Conservation (phyloP, 2,888 invertebrate genomes). For the Habrosyne pyritoides region DNA sequence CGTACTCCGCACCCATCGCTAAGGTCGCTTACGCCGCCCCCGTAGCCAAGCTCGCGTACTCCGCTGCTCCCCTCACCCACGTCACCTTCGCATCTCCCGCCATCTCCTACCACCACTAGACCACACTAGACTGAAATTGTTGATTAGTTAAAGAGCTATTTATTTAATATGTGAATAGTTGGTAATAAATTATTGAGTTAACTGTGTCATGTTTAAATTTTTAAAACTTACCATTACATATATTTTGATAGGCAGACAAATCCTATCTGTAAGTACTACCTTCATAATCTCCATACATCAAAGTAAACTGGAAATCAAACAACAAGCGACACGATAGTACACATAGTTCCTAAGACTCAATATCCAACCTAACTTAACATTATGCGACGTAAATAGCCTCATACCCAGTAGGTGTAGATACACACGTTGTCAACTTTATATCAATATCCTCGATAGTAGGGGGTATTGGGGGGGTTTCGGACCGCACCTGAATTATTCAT, state of each 20-base stretch:
- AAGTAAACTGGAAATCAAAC: background rate
- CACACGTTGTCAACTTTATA: conserved; percentile 54
- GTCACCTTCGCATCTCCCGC: conserved; percentile 66
- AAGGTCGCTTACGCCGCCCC: conserved; percentile 42
- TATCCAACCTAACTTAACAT: background rate
- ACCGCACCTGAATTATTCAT: conserved; percentile 81
- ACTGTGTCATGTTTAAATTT: background rate
- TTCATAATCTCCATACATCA: background rate
- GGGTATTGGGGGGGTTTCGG: conserved; percentile 38
- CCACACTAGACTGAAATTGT: conserved; percentile 9
- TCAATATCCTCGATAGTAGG: conserved; percentile 47
- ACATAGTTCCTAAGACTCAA: background rate
- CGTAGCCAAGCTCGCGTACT: conserved; percentile 43
- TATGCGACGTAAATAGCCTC: conserved; percentile 14
- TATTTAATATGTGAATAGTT: conserved; percentile 37
- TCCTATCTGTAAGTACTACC: too few species aligned
- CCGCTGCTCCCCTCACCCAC: conserved; percentile 49
- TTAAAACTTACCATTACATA: background rate
- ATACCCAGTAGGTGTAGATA: conserved; percentile 23
- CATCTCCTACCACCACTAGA: conserved; percentile 71
- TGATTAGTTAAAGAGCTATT: conserved; percentile 22
- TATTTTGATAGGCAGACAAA: too few species aligned
- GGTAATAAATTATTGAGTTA: conserved; percentile 12
- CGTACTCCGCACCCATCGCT: conserved; percentile 50
- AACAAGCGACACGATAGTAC: too few species aligned